Conservation (phyloP, 2,113 vertebrate species). For the Nettapus auritus region DNA sequence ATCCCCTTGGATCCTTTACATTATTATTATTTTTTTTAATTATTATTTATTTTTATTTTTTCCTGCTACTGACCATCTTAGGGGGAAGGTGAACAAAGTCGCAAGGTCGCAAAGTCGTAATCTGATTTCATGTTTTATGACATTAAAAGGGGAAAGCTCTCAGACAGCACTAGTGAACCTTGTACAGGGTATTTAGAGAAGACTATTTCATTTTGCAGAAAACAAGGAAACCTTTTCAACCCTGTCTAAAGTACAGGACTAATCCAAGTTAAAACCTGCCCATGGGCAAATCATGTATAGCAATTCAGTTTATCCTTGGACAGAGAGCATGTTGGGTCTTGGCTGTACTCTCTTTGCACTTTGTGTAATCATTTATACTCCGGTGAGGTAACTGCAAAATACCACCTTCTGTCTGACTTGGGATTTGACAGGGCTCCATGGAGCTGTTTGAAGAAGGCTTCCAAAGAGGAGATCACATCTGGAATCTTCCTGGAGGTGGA, state of each 20-base stretch:
- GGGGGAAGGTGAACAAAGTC: background rate
- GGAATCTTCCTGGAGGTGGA: background rate
- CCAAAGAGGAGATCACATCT: background rate
- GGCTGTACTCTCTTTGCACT: background rate
- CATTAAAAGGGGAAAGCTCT: background rate
- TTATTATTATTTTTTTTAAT: background rate
- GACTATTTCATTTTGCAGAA: background rate
- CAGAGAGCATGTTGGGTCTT: background rate
- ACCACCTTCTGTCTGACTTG: background rate
- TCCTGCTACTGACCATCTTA: background rate
- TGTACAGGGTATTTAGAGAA: conserved; percentile 14
- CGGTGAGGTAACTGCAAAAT: conserved; percentile 1
- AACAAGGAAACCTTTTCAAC: conserved; percentile 55
- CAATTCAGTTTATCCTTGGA: conserved; percentile 35
- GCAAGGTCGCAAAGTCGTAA: background rate
- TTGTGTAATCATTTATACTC: background rate
- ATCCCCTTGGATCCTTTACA: background rate
- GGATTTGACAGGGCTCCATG: background rate
- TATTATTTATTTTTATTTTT: background rate
- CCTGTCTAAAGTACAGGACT: conserved; percentile 9
- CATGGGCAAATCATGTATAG: background rate
- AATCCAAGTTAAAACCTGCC: conserved; percentile 40
- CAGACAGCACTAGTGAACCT: background rate
- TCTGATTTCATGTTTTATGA: background rate
- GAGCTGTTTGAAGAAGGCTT: background rate